These are phyloP conservation scores for Liposcelis brunnea DNA, from an alignment of 2,888 invertebrate species.

Conservation along the genomic window DNA sequence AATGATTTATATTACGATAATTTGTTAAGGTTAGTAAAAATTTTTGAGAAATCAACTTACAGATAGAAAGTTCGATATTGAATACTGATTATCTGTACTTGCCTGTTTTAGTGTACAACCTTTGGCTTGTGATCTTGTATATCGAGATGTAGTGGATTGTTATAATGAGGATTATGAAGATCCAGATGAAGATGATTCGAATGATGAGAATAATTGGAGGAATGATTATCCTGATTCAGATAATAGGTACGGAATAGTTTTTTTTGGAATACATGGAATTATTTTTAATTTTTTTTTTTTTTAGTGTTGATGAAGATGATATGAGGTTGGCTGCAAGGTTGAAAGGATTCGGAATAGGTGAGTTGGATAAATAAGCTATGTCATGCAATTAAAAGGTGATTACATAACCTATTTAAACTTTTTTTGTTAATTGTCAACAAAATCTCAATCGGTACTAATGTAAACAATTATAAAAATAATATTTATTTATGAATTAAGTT, in stretches of 20 bases:
- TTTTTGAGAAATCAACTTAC: too few species aligned
- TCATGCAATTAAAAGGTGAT: slow-evolving; percentile 13
- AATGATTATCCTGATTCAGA: slow-evolving; percentile 66
- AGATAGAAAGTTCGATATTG: too few species aligned
- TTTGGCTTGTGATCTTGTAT: slow-evolving; percentile 19
- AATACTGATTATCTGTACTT: too few species aligned
- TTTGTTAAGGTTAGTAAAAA: slow-evolving; percentile 1
- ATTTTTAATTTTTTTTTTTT: slow-evolving; percentile 8
- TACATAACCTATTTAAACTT: too few species aligned
- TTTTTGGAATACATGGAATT: not conserved
- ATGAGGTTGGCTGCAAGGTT: slow-evolving; percentile 36
- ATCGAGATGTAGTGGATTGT: slow-evolving; percentile 20
- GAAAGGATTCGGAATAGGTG: slow-evolving; percentile 24
- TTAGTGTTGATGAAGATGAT: slow-evolving; percentile 40
- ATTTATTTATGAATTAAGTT: slow-evolving; percentile 14
- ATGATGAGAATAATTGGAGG: slow-evolving; percentile 57
- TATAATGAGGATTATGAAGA: slow-evolving; percentile 19
- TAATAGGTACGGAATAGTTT: slow-evolving; percentile 28
- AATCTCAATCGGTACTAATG: too few species aligned
- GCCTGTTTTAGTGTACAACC: slow-evolving; percentile 23
- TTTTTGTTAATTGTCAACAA: too few species aligned
- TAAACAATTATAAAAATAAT: slow-evolving; percentile 7
- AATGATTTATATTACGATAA: not conserved
- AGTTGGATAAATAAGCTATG: slow-evolving; percentile 17
- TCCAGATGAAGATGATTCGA: slow-evolving; percentile 41